phyloP scores from a whole-genome alignment of 2,888 invertebrate species.

The Brachyopa scutellaris region DNA sequence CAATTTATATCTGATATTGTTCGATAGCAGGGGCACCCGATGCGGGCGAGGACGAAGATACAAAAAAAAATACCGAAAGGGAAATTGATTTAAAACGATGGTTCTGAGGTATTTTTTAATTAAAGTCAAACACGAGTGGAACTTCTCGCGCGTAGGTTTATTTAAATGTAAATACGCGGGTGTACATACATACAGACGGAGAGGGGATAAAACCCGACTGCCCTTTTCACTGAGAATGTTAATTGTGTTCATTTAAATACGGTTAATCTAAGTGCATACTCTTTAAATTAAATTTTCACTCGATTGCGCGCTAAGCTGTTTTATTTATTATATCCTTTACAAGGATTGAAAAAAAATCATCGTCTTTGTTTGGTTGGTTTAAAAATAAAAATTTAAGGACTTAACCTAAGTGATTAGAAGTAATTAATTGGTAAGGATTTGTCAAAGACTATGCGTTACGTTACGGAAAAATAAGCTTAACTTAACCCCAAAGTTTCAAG shows the following conservation, averaged over 20 bases:
- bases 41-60: background rate
- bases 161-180: slow-evolving; percentile 46
- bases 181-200: too few relatives aligned
- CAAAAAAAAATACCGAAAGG: slow-evolving; percentile 35
- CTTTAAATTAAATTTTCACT: too few relatives aligned
- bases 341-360: too few relatives aligned
- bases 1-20: slow-evolving; percentile 65
- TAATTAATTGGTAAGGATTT: too few relatives aligned
- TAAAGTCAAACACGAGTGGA: slow-evolving; percentile 60
- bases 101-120: slow-evolving; percentile 72
- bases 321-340: too few relatives aligned
- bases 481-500: too few relatives aligned
- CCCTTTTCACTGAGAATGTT: background rate
- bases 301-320: too few relatives aligned
- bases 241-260: background rate
- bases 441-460: too few relatives aligned
- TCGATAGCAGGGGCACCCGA: background rate
- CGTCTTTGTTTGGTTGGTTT: too few relatives aligned
- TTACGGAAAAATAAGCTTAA: too few relatives aligned
- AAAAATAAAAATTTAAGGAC: too few relatives aligned
- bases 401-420: too few relatives aligned
- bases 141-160: slow-evolving; percentile 43
- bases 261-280: background rate
- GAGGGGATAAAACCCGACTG: background rate
- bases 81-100: slow-evolving; percentile 71